Percentiles rank a stretch among this genome's conserved stretches.
These are phyloP conservation scores for Fregata magnificens DNA, from an alignment of 2,113 vertebrate species.

Conservation along the genomic window DNA sequence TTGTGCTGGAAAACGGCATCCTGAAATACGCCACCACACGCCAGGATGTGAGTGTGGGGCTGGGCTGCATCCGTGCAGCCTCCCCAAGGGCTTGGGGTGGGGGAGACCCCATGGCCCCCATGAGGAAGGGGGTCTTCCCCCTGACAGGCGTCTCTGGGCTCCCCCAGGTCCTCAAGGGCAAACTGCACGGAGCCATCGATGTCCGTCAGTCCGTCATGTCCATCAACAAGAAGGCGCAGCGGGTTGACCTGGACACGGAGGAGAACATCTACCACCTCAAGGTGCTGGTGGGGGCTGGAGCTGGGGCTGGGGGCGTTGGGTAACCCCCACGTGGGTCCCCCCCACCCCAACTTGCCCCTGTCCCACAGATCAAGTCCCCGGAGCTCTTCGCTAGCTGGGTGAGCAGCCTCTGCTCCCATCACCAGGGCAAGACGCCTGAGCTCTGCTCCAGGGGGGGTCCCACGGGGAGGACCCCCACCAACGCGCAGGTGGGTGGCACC, in stretches of 20 bases:
- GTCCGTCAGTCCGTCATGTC: slow-evolving; percentile 91
- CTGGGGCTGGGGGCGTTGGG: fast-evolving
- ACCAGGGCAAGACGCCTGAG: slow-evolving; percentile 73
- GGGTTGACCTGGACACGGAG: slow-evolving; percentile 91
- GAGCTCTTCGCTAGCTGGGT: slow-evolving; percentile 91
- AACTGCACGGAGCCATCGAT: slow-evolving; percentile 87
- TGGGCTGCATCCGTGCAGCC: fast-evolving
- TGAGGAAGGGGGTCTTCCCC: neutral
- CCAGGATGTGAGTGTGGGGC: slow-evolving; percentile 84
- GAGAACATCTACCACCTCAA: slow-evolving; percentile 93
- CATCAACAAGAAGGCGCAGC: slow-evolving; percentile 89
- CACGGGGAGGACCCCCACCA: neutral
- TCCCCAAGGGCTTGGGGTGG: fast-evolving
- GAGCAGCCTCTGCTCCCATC: slow-evolving; percentile 86
- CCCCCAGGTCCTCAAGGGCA: slow-evolving; percentile 83
- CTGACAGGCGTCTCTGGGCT: neutral
- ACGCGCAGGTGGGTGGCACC: neutral
- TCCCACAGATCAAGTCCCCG: slow-evolving; percentile 82
- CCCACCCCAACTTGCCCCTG: neutral
- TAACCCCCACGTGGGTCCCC: neutral
- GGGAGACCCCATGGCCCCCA: neutral
- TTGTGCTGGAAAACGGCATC: slow-evolving; percentile 86
- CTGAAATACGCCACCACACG: slow-evolving; percentile 85
- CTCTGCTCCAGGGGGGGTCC: neutral
- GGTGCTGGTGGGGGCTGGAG: slow-evolving; percentile 34